phyloP scores from a whole-genome alignment of 1,140 invertebrate species.

The Zaprionus inermis region DNA sequence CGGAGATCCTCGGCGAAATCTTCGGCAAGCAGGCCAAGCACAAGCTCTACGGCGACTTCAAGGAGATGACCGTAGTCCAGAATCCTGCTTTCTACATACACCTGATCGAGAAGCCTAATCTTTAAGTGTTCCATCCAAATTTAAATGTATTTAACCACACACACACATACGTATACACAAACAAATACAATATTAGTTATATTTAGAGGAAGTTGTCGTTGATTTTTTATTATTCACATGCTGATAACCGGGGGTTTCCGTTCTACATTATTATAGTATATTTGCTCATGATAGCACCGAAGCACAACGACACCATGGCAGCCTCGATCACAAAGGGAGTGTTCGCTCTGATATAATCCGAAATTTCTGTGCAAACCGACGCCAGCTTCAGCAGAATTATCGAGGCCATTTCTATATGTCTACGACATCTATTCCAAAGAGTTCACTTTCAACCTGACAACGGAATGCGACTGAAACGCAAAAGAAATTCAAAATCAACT shows the following conservation, averaged over 20 bases:
- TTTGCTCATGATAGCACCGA: conserved; percentile 64
- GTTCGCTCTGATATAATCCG: conserved; percentile 68
- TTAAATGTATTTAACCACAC: conserved; percentile 29
- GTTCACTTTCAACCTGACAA: conserved; percentile 45
- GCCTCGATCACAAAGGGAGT: conserved; percentile 71
- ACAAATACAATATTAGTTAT: conserved; percentile 44
- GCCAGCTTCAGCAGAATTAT: conserved; percentile 53
- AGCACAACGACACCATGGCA: conserved; percentile 69
- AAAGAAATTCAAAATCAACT: conserved; percentile 40
- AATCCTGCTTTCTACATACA: conserved; percentile 94
- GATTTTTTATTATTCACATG: conserved; percentile 34
- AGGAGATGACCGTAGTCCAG: conserved; percentile 86
- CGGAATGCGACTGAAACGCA: conserved; percentile 43
- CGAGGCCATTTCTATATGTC: conserved; percentile 51
- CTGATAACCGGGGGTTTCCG: conserved; percentile 3
- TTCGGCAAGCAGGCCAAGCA: conserved; percentile 89
- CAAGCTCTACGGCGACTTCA: conserved; percentile 92
- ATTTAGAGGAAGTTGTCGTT: conserved; percentile 38
- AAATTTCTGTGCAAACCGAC: conserved; percentile 57
- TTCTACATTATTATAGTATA: conserved; percentile 53
- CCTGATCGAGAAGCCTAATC: conserved; percentile 88
- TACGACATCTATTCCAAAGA: conserved; percentile 30
- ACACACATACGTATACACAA: conserved; percentile 42
- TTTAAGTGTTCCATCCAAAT: conserved; percentile 54
- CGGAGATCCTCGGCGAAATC: conserved; percentile 88